Evolutionary conservation across 1,140 invertebrate genomes (phyloP), one percentile per base, ranked within the genome.

Genomic region (Apis cerana): DNA sequence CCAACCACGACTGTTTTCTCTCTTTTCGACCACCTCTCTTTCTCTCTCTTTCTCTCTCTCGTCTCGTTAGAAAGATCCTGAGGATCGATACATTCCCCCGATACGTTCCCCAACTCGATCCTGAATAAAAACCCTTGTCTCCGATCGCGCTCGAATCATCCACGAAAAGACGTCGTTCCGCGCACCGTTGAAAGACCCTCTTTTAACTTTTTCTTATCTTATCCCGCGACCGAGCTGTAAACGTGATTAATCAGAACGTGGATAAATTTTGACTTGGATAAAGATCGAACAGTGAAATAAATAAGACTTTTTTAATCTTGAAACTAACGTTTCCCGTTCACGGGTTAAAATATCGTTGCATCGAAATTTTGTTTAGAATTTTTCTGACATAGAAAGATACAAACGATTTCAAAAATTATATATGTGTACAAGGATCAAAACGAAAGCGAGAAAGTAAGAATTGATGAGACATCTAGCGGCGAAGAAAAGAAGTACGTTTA

Each of bases 1-100:
- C 75, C 79, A 88, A 88, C 84, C 87, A 78, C 85, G 85, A 86
- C 75, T 62, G 70, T 87, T 81, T 69, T 89, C 86, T 87, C 85
- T 88, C 75, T 83, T 83, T 87, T 90, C 82, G 80, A 86, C 80
- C 85, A 64, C n/a, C 33, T 43, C 33, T 43, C 33, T 43, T 2
- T 43, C 33, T 43, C 33, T 43, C 33, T 43, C 33, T 43, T 0
- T 85, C 79, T 87, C 84, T 82, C 71, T 78, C 70, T 77, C 82
- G 82, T 80, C 85, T 88, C 86, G 83, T 83, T 81, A 80, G 82
- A 82, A 84, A 87, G 85, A 89, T 86, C 80, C 72, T 61, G 43
- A 7, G 64, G 64, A 76, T 82, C 80, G 80, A 82, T 82, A 65
- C 62, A 61, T 82, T 76, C 72, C 54, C 64, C 67, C 48, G 52